Conservation (phyloP, 2,113 vertebrate genomes). For the Podarcis cretensis region DNA sequence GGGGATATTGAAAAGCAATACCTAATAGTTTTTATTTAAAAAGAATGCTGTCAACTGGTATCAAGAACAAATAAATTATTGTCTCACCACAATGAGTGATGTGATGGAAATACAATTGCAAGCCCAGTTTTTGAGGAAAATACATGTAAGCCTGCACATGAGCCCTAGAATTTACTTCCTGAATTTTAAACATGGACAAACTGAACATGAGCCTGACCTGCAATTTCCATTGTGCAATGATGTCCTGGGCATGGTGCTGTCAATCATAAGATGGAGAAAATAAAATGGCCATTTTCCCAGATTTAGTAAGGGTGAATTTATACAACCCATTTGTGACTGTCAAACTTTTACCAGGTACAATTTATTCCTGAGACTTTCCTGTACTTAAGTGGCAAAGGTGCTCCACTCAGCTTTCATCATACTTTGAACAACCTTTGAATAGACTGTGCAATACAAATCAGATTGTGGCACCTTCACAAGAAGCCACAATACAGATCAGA, state of each 20-base stretch:
- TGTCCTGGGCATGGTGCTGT: too few species aligned
- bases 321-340: background rate
- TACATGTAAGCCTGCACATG: conserved; percentile 35
- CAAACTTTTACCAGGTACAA: background rate
- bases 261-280: background rate
- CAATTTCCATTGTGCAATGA: background rate
- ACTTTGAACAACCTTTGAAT: background rate
- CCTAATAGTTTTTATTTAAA: conserved; percentile 21
- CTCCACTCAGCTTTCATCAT: background rate
- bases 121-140: conserved; percentile 59
- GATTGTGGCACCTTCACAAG: background rate
- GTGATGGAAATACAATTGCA: conserved; percentile 44
- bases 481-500: background rate
- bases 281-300: background rate
- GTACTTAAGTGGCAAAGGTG: background rate
- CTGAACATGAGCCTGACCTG: background rate
- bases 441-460: background rate
- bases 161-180: background rate
- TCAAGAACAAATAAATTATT: conserved; percentile 25
- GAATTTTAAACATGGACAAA: background rate
- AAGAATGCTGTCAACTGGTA: conserved; percentile 55
- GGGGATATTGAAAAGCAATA: conserved; percentile 62
- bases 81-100: conserved; percentile 57
- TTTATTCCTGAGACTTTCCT: background rate
- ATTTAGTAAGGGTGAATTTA: background rate